phyloP scores from a whole-genome alignment of 1,140 invertebrate genomes.

The Acyrthosiphon pisum region DNA sequence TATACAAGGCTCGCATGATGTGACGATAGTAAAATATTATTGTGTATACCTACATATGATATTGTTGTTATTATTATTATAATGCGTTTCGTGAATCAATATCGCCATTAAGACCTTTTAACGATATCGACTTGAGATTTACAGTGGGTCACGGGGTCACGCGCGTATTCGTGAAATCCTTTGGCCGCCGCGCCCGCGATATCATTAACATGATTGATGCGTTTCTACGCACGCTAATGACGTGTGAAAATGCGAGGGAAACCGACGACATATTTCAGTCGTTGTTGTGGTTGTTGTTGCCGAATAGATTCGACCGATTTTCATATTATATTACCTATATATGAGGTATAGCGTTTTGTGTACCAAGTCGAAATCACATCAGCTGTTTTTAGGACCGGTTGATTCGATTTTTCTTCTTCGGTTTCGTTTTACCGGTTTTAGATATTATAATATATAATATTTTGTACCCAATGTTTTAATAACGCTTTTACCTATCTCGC shows the following conservation, averaged over 20 bases:
- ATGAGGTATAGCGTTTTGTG: no score
- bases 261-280: neutral
- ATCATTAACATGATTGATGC: constrained; percentile 19
- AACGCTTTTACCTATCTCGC: no score
- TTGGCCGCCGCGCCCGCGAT: neutral
- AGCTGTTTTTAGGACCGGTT: neutral
- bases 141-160: neutral
- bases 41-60: neutral
- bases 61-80: neutral
- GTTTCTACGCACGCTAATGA: neutral
- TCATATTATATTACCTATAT: neutral
- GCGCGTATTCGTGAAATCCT: neutral
- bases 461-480: neutral
- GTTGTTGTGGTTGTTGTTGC: neutral
- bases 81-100: neutral
- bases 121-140: neutral
- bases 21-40: neutral
- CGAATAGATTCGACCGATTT: neutral
- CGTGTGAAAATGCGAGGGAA: neutral
- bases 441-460: neutral
- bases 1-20: no score
- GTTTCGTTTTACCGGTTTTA: neutral
- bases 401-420: neutral
- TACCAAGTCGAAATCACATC: neutral
- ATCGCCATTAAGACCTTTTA: neutral